Conservation (phyloP, 2,797 vertebrate genomes). For the Myotis planiceps region DNA sequence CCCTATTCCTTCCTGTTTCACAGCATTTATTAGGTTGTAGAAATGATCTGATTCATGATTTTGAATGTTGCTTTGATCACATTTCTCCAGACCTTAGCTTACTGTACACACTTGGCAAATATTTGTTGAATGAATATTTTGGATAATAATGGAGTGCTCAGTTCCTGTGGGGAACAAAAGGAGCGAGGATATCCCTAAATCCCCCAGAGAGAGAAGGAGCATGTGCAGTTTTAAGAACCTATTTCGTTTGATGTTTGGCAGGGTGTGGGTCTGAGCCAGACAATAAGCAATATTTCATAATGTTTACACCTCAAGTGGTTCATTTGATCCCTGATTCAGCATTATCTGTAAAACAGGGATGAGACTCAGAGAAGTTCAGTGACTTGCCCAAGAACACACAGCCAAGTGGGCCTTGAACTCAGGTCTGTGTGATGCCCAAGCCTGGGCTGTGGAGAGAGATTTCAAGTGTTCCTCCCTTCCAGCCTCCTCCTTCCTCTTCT, state of each 20-base stretch:
- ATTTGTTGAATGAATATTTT: background rate
- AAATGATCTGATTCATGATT: background rate
- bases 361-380: background rate
- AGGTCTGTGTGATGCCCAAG: background rate
- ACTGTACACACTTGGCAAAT: background rate
- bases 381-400: background rate
- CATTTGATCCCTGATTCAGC: background rate
- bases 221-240: background rate
- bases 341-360: background rate
- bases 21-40: background rate
- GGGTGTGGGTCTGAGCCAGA: background rate
- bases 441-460: background rate
- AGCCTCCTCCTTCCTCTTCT: background rate
- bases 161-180: background rate
- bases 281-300: background rate
- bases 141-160: background rate
- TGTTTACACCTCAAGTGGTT: background rate
- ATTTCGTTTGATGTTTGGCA: background rate
- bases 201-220: background rate
- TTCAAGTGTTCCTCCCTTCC: background rate
- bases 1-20: background rate
- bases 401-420: background rate
- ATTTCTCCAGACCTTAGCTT: background rate
- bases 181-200: background rate
- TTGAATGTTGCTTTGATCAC: background rate